These are phyloP conservation scores for Leptogaster cylindrica DNA, from an alignment of 2,888 invertebrate genomes.

Conservation along the genomic window DNA sequence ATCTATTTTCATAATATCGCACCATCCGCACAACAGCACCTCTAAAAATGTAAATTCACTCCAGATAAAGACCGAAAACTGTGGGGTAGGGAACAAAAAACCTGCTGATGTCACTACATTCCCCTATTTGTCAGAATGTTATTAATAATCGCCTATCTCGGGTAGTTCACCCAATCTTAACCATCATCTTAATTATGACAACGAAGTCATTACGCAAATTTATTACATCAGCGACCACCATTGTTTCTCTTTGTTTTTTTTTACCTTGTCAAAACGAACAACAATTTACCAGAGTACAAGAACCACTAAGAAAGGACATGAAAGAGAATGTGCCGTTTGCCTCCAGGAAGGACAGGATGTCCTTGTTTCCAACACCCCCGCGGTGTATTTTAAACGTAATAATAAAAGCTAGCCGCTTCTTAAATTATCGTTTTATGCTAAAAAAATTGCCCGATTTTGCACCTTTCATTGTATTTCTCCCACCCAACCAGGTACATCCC, in stretches of 20 bases:
- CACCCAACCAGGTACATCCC: constrained; percentile 14
- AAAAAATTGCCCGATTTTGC: constrained; percentile 46
- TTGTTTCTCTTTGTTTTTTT: too few relatives aligned
- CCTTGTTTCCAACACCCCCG: neutral
- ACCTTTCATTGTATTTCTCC: constrained; percentile 35
- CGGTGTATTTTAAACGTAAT: constrained; percentile 16
- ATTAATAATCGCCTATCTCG: constrained; percentile 32
- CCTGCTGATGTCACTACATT: neutral
- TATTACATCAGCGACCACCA: constrained; percentile 31
- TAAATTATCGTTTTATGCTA: constrained; percentile 48
- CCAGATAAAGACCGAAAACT: neutral
- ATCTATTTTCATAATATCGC: too few relatives aligned
- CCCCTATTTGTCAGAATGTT: constrained; percentile 21
- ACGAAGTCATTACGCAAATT: constrained; percentile 39
- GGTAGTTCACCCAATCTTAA: constrained; percentile 20
- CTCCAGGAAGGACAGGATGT: neutral
- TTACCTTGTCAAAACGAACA: constrained; percentile 19
- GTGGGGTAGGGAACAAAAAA: constrained; percentile 1
- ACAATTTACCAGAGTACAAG: constrained; percentile 16
- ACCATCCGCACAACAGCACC: too few relatives aligned
- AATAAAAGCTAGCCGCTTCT: constrained; percentile 30
- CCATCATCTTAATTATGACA: constrained; percentile 35
- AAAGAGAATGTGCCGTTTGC: neutral
- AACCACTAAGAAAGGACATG: neutral
- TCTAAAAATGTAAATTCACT: constrained; percentile 11